Conservation (phyloP, 2,888 invertebrate species). For the Tipula helvola region DNA sequence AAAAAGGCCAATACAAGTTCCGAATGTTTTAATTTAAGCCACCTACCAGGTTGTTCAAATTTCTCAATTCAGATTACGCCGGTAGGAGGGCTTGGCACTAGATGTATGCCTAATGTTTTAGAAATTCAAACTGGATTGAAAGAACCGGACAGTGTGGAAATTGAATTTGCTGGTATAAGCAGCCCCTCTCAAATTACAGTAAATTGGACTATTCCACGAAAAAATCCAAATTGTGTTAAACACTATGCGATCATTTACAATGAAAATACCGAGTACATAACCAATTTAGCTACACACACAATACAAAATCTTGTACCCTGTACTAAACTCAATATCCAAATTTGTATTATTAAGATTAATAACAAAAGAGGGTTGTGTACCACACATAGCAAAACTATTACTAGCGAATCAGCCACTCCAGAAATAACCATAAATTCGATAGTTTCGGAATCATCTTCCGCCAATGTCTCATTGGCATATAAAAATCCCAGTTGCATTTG, state of each 20-base stretch:
- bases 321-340: not conserved
- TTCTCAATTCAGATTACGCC: not conserved
- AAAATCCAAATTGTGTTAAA: not conserved
- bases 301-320: not conserved
- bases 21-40: not conserved
- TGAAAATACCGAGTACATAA: not conserved
- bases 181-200: not conserved
- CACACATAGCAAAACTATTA: not conserved
- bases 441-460: not conserved
- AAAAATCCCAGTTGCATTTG: not conserved
- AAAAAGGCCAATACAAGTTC: not conserved
- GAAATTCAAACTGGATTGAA: not conserved
- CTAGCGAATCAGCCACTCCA: not conserved
- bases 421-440: not conserved
- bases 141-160: not conserved
- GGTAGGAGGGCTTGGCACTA: not conserved
- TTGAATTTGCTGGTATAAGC: not conserved
- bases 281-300: not conserved
- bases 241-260: not conserved
- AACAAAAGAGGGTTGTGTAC: not conserved
- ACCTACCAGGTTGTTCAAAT: not conserved
- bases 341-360: not conserved
- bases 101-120: not conserved
- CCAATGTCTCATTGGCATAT: not conserved
- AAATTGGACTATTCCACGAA: not conserved